A percentile compares a stretch with the other conserved stretches of the same genome.
Evolutionary conservation across 2,888 invertebrate genomes (phyloP).

Genomic region (Lysandra bellargus): DNA sequence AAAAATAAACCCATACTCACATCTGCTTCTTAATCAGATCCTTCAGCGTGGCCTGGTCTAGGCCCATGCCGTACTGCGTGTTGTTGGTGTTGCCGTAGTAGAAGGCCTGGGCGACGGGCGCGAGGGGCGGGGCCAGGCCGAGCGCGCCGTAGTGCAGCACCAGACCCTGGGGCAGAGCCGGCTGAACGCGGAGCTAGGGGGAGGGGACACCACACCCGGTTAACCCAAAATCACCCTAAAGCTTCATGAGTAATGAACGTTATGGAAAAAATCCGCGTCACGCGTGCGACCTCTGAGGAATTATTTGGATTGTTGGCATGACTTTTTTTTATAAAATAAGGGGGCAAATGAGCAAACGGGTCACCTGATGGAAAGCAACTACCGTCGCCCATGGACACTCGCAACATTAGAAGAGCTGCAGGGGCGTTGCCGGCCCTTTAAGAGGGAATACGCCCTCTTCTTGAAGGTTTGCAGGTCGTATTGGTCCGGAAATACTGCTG

Average conservation of each 20-base stretch:
- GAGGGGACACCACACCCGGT: constrained; percentile 32
- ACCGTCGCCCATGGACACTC: too few species aligned
- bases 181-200: constrained; percentile 62
- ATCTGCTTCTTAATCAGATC: constrained; percentile 94
- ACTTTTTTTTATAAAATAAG: too few species aligned
- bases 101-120: constrained; percentile 73
- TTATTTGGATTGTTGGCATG: neutral
- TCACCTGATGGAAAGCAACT: too few species aligned
- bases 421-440: too few species aligned
- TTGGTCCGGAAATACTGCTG: too few species aligned
- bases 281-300: neutral
- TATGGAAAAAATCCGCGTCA: neutral
- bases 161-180: constrained; percentile 60
- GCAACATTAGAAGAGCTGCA: too few species aligned
- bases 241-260: neutral
- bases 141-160: constrained; percentile 65
- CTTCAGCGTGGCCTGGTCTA: constrained; percentile 85
- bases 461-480: too few species aligned
- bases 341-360: too few species aligned
- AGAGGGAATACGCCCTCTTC: too few species aligned
- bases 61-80: constrained; percentile 73
- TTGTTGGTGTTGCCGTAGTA: constrained; percentile 74
- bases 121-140: constrained; percentile 51
- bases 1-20: constrained; percentile 79
- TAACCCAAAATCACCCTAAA: constrained; percentile 22